Evolutionary conservation across 2,113 vertebrate species (phyloP), one percentile per base, ranked within the genome.

Genomic region (Xenus cinereus): DNA sequence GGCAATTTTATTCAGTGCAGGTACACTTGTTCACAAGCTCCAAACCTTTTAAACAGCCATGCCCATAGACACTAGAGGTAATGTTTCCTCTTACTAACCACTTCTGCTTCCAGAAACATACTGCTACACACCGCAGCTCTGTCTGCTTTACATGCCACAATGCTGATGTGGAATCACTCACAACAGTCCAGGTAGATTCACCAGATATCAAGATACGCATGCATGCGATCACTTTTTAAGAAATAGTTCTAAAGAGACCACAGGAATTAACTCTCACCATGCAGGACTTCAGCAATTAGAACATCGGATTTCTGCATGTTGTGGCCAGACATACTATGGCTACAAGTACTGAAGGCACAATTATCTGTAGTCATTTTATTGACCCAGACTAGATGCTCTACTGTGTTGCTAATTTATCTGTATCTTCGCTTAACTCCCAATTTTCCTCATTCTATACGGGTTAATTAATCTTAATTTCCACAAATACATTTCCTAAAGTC

Each of bases 151-250:
- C 45, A 35, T 35, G 27, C 12, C 26, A 22, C n/a, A 69, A 45
- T 0, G 1, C 18, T 41, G 73, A 15, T 1, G 2, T 22, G n/a
- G n/a, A n/a, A 60, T n/a, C 30, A 21, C 45, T 62, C 59, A 73
- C 33, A 89, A 87, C 23, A 80, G 7, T 30, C 30, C 30, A 32
- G 24, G 28, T 28, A 89, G 32, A 51, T n/a, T 35, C 12, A 23
- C 7, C 12, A 37, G 33, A 43, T 60, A 80, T 35, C 30, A 87
- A 77, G 33, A 39, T n/a, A 18, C 12, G 48, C 26, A 35, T 64
- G 30, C 20, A 56, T 56, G 23, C 8, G 68, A 73, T 51, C 1
- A 3, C 26, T 86, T 73, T 56, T 24, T 26, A 84, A n/a, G 45
- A 89, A 77, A 21, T 20, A 56, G 14, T 56, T 83, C 20, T 77